A percentile compares a stretch with the other conserved stretches of the same genome.
Conservation (phyloP, 2,113 vertebrate genomes). For the Rhombomys opimus region DNA sequence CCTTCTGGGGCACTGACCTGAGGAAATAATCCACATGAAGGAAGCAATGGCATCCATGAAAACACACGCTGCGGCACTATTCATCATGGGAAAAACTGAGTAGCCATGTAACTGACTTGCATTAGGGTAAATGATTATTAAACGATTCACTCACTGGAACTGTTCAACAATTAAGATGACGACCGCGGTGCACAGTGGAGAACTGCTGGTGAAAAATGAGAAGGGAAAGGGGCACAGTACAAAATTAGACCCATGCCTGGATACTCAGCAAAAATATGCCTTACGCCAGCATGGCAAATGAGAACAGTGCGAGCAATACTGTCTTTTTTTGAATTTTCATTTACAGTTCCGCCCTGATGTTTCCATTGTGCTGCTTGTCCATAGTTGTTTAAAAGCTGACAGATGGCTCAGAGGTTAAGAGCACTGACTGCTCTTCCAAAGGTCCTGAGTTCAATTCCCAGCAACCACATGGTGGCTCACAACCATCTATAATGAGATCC, state of each 20-base stretch:
- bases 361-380: conserved; percentile 36
- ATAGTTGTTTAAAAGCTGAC: not conserved
- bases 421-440: no score
- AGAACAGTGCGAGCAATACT: not conserved
- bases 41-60: not conserved
- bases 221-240: not conserved
- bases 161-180: conserved; percentile 49
- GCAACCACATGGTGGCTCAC: no score
- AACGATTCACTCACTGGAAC: conserved; percentile 59
- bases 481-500: no score
- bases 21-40: conserved; percentile 45
- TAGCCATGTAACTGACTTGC: conserved; percentile 25
- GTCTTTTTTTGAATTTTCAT: not conserved
- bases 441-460: no score
- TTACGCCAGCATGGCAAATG: not conserved
- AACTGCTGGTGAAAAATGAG: conserved; percentile 33
- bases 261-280: not conserved
- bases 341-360: conserved; percentile 37
- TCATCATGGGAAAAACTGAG: not conserved
- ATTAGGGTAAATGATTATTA: conserved; percentile 49
- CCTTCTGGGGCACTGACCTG: not conserved
- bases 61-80: not conserved
- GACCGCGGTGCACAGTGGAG: not conserved
- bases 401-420: no score
- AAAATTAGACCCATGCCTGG: not conserved